A percentile compares a stretch with the other conserved stretches of the same genome.
Evolutionary conservation across 2,888 invertebrate genomes (phyloP).

Genomic region (Rugalucina vietnamica): DNA sequence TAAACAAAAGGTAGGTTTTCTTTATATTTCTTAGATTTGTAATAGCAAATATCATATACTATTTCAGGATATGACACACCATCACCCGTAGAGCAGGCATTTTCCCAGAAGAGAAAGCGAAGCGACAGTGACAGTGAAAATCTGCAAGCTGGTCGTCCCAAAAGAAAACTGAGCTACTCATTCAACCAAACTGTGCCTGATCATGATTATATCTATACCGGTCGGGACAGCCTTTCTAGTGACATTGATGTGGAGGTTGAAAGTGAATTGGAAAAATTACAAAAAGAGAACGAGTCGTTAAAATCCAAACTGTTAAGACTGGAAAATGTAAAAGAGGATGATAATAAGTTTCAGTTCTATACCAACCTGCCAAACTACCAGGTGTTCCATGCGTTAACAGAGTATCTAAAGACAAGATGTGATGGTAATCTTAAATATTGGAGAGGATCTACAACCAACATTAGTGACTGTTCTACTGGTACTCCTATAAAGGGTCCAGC

Average conservation of each 20-base stretch:
- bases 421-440: background rate
- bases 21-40: too few species aligned
- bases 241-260: background rate
- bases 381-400: background rate
- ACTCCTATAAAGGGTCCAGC: constrained; percentile 2
- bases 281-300: background rate
- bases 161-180: background rate
- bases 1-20: too few species aligned
- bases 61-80: too few species aligned
- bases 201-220: background rate
- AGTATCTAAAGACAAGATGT: too few species aligned
- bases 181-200: background rate
- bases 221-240: background rate
- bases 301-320: background rate
- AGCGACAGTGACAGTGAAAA: too few species aligned
- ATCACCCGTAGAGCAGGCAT: too few species aligned
- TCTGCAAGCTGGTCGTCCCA: too few species aligned
- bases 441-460: background rate
- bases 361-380: background rate
- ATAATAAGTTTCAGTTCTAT: background rate
- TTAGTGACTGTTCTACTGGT: background rate
- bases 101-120: too few species aligned
- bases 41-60: too few species aligned
- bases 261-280: background rate
- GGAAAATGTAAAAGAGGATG: background rate